Evolutionary conservation across 2,113 vertebrate species (phyloP).

Genomic region (Aspiorhynchus laticeps): DNA sequence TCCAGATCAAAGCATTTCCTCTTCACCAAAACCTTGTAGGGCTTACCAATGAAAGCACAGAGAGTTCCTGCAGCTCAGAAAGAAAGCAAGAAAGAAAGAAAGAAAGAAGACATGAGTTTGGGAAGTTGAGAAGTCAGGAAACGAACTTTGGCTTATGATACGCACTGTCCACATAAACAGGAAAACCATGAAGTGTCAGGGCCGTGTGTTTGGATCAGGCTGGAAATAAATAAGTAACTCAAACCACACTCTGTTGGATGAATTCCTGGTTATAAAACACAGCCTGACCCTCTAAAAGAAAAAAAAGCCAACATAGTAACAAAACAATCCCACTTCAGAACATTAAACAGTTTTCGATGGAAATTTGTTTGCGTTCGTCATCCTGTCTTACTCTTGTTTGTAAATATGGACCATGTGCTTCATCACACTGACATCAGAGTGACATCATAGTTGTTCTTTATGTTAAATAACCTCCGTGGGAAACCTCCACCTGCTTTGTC

Average conservation of each 20-base stretch:
- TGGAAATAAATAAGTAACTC: conserved; percentile 55
- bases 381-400: not conserved
- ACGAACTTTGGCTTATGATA: conserved; percentile 48
- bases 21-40: conserved; percentile 16
- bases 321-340: not conserved
- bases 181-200: conserved; percentile 61
- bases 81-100: not conserved
- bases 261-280: conserved; percentile 30
- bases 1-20: conserved; percentile 52
- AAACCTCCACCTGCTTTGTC: not conserved
- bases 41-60: not conserved
- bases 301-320: not conserved
- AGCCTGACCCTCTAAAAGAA: not conserved
- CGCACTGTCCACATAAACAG: conserved; percentile 66
- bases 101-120: not conserved
- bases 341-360: not conserved
- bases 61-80: not conserved
- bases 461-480: not conserved
- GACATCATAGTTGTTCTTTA: not conserved
- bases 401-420: conserved; percentile 38
- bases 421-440: not conserved
- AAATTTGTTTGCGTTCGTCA: not conserved
- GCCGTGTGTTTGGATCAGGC: conserved; percentile 5
- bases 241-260: conserved; percentile 58
- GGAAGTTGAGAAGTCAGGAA: not conserved